Evolutionary conservation across 2,797 vertebrate species (phyloP), one percentile per base, ranked within the genome.

Genomic region (Sciurus carolinensis): DNA sequence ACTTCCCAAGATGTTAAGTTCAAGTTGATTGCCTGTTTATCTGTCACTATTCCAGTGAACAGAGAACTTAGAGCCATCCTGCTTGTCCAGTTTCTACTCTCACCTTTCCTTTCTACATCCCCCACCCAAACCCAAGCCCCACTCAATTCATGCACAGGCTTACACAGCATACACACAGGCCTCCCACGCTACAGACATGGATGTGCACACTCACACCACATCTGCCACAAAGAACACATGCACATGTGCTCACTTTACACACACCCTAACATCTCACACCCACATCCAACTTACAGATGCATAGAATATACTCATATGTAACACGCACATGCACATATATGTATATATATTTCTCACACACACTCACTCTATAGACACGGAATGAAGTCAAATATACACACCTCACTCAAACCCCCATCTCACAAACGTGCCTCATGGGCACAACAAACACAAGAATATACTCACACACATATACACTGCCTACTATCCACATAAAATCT

Each of bases 1-100:
- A 87, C 80, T 62, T 92, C 59, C 30, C 59, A 73, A 94, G 75
- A 85, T 57, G 89, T 28, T 15, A 66, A 87, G 62, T 87, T 89
- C 66, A 84, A 91, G 76, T 13, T 71, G 54, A 91, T 2, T 72
- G 33, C 12, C 73, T 12, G 39, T 77, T 26, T 7, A 33, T 8
- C 76, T 44, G 8, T 30, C 89, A 44, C 13, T 44, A 18, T 62
- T 91, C 50, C 33, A 62, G 26, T 79, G 52, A 90, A 84, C 36
- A 24, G 24, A 50, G 11, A 80, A 28, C 13, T 36, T 22, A 0
- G 3, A 7, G 2, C 8, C 42, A 64, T 1, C 30, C 24, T 18
- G 12, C 64, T 36, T 81, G n/a, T 6, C 18, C 9, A 28, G 11
- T 42, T 33, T 76, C 36, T 47, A 7, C 33, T 72, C 47, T 75